Conservation (phyloP, 2,113 vertebrate genomes). For the Oryctolagus cuniculus region DNA sequence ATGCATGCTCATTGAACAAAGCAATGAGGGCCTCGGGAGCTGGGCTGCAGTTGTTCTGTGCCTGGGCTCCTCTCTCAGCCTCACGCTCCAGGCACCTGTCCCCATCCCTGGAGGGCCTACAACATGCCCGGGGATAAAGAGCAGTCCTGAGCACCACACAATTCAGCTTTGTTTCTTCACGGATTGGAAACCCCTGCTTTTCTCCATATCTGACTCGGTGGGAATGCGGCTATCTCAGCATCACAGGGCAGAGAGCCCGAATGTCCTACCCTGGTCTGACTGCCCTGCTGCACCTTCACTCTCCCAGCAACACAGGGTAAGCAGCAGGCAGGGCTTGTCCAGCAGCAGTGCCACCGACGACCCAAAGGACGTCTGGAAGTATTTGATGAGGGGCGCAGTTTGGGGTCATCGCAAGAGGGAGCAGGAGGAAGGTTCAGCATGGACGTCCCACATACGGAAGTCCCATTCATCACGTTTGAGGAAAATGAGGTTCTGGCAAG, state of each 20-base stretch:
- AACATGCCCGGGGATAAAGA: conserved; percentile 38
- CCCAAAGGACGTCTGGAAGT: not conserved
- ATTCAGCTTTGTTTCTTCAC: conserved; percentile 14
- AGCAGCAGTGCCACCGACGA: not conserved
- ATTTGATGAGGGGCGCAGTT: not conserved
- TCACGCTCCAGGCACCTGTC: not conserved
- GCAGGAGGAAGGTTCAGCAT: not conserved
- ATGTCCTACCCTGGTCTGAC: not conserved
- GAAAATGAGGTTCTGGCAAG: conserved; percentile 2
- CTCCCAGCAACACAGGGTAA: not conserved
- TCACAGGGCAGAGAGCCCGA: not conserved
- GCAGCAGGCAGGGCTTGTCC: not conserved
- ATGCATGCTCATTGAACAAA: not conserved
- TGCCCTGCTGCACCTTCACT: not conserved
- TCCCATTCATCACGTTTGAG: not conserved
- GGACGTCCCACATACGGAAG: not conserved
- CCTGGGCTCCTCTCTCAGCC: not conserved
- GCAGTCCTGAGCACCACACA: not conserved
- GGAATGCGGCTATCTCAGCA: not conserved
- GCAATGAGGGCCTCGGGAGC: not conserved
- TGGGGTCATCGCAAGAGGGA: not conserved
- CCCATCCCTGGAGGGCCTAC: not conserved
- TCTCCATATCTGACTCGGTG: not conserved
- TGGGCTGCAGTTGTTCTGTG: not conserved
- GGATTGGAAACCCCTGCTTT: conserved; percentile 17